Base-by-base conservation (phyloP, 2,113 vertebrate species). In the Melanocharis versteri region DNA sequence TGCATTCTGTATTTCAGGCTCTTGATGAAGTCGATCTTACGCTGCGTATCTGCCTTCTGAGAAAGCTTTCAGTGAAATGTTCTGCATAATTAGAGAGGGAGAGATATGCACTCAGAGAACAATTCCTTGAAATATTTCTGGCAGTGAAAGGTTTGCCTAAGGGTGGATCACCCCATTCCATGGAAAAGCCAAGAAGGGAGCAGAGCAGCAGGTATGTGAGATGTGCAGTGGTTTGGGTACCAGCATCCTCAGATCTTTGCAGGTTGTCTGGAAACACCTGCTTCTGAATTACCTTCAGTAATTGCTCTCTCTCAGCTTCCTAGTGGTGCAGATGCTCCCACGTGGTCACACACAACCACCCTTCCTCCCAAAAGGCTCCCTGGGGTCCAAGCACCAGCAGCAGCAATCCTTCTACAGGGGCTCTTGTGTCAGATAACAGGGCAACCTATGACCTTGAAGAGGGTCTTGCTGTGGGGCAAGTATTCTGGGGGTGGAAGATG, bases 21-120 rank as follows among this genome's bases (percentile, higher is more conserved):
- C 66, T 75, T 84, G 83, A 39, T 2, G 30, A 60, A 96, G 93
- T 44, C 51, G 26, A 69, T 71, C 94, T 92, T 89, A 76, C 7
- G 23, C 68, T 5, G 2, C 17, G 24, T 21, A 48, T 84, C 94
- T 95, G 90, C 94, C 86, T 95, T 94, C 88, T 66, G 89, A 97
- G 94, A 91, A 96, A 97, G 94, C 94, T 96, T 95, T 80, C 91
- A 93, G 90, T 81, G 93, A 95, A 95, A 94, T 35, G 84, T 65
- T 94, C 94, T 77, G 81, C 90, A 94, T 97, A 96, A 97, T 97
- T 97, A 96, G 94, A 94, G 96, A 96, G 95, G 58, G 87, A 81
- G 81, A 83, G 82, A 95, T 94, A 90, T 51, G 83, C 64, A 58
- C 69, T 88, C 44, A 75, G 91, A 95, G 76, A 91, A 70, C 6